Conservation (phyloP, 2,797 vertebrate genomes). For the Manis crassicaudata region DNA sequence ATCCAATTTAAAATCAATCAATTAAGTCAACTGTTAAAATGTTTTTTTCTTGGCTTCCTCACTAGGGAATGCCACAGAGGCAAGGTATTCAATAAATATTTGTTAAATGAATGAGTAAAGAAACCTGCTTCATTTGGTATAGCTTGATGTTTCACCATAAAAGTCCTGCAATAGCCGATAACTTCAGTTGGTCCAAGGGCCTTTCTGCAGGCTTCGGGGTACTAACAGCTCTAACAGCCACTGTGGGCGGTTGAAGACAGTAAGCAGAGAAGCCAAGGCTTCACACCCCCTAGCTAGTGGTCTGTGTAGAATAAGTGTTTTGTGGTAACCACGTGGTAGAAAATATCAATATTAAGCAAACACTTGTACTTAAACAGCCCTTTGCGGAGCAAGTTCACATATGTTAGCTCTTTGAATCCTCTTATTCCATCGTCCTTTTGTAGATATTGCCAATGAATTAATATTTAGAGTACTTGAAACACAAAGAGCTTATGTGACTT, state of each 20-base stretch:
- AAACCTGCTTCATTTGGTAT: neutral
- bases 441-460: conserved; percentile 26
- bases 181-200: neutral
- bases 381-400: neutral
- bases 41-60: neutral
- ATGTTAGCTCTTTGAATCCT: conserved; percentile 32
- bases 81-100: neutral
- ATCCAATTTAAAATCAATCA: conserved; percentile 26
- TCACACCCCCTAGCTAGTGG: neutral
- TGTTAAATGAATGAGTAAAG: neutral
- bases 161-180: neutral
- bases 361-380: conserved; percentile 43
- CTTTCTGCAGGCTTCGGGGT: neutral
- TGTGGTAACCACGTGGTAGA: conserved; percentile 58
- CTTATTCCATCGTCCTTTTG: neutral
- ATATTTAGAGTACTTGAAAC: neutral
- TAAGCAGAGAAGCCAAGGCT: conserved; percentile 22
- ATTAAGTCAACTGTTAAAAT: conserved; percentile 38
- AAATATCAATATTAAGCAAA: conserved; percentile 55
- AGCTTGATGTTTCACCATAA: neutral
- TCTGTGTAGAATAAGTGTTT: conserved; percentile 4
- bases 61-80: neutral
- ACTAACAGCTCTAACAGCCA: neutral
- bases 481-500: neutral
- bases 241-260: neutral